Evolutionary conservation across 1,140 invertebrate genomes (phyloP).

Genomic region (Pseudachorutes palmiensis): DNA sequence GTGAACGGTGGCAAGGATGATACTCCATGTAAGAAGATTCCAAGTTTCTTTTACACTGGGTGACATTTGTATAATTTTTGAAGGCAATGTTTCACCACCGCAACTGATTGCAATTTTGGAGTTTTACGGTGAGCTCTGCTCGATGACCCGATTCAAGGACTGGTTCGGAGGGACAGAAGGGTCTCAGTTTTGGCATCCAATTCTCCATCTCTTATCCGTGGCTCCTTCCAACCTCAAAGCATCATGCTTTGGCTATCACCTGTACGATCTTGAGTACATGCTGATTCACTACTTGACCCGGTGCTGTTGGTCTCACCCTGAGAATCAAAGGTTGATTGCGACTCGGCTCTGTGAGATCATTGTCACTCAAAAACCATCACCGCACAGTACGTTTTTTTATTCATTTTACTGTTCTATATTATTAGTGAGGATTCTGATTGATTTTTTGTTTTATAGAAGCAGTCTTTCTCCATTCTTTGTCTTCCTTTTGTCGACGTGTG

Average conservation of each 20-base stretch:
- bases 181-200: slow-evolving; percentile 69
- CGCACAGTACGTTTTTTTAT: slow-evolving; percentile 46
- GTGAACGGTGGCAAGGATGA: slow-evolving; percentile 13
- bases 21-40: not conserved
- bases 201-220: slow-evolving; percentile 62
- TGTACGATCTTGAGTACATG: slow-evolving; percentile 56
- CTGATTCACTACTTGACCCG: slow-evolving; percentile 66
- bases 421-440: not conserved
- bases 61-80: not conserved
- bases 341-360: slow-evolving; percentile 65
- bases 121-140: slow-evolving; percentile 69
- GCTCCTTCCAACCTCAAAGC: slow-evolving; percentile 36
- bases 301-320: slow-evolving; percentile 72
- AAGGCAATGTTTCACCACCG: slow-evolving; percentile 16
- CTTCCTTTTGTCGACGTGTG: slow-evolving; percentile 75
- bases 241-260: slow-evolving; percentile 28
- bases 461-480: slow-evolving; percentile 56
- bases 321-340: slow-evolving; percentile 74
- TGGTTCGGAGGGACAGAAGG: slow-evolving; percentile 79
- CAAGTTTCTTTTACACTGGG: not conserved
- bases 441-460: slow-evolving; percentile 41
- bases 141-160: slow-evolving; percentile 69
- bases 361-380: slow-evolving; percentile 53
- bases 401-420: not conserved
- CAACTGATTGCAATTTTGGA: slow-evolving; percentile 53